A percentile compares a stretch with the other conserved stretches of the same genome.
Evolutionary conservation across 2,888 invertebrate species (phyloP).

Genomic region (Erynnis tages): DNA sequence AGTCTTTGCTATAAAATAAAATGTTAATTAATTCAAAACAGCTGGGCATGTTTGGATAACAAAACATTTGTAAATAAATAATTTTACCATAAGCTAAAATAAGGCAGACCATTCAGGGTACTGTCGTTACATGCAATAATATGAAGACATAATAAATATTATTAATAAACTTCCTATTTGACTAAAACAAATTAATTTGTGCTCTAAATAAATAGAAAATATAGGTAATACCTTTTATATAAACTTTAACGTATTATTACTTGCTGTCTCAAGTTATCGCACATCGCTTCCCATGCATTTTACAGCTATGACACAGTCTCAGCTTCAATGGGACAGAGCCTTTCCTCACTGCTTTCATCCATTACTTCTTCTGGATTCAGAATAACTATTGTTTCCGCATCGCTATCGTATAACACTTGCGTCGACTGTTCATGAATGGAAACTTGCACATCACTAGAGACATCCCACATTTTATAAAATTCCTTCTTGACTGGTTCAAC

Average conservation of each 20-base stretch:
- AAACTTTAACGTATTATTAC: too few relatives aligned
- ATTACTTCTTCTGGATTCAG: slow-evolving; percentile 34
- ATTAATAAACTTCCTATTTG: background rate
- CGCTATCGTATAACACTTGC: slow-evolving; percentile 36
- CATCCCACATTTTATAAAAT: slow-evolving; percentile 83
- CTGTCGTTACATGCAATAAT: slow-evolving; percentile 28
- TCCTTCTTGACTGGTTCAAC: slow-evolving; percentile 79
- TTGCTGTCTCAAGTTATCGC: too few relatives aligned
- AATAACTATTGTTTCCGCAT: slow-evolving; percentile 38
- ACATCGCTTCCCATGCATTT: too few relatives aligned
- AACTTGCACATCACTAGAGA: slow-evolving; percentile 37
- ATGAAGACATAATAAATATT: slow-evolving; percentile 1
- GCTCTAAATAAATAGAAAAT: too few relatives aligned
- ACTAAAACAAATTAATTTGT: background rate
- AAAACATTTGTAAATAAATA: slow-evolving; percentile 49
- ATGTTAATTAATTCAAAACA: slow-evolving; percentile 25
- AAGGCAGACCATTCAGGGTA: slow-evolving; percentile 23
- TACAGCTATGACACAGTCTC: slow-evolving; percentile 47
- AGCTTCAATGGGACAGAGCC: slow-evolving; percentile 36
- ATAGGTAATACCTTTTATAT: too few relatives aligned
- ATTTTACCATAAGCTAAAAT: slow-evolving; percentile 14
- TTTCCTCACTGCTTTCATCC: slow-evolving; percentile 35
- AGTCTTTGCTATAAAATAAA: slow-evolving; percentile 31
- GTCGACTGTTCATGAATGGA: slow-evolving; percentile 28
- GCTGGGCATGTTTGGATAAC: slow-evolving; percentile 40